These are phyloP conservation scores for Petrolisthes manimaculis DNA, from an alignment of 2,888 invertebrate species.

Conservation along the genomic window DNA sequence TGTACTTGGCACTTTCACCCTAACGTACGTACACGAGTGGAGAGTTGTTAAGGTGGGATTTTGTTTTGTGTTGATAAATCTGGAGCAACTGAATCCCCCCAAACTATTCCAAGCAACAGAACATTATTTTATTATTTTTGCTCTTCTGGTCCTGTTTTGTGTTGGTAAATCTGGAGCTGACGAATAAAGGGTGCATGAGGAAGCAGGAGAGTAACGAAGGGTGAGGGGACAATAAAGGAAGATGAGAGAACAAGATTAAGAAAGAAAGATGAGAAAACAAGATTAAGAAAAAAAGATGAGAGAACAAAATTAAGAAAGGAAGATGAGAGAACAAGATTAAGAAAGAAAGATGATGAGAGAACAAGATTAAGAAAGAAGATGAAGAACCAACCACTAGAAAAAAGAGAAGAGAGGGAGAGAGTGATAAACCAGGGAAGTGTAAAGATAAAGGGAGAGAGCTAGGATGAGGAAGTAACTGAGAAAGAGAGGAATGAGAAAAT, in stretches of 20 bases:
- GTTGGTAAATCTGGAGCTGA: too few relatives aligned
- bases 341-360: background rate
- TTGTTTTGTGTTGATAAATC: too few relatives aligned
- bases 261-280: background rate
- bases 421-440: background rate
- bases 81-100: too few relatives aligned
- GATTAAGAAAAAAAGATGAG: background rate
- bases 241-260: background rate
- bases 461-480: background rate
- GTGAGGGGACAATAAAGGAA: background rate
- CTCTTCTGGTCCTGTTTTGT: too few relatives aligned
- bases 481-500: background rate
- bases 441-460: background rate
- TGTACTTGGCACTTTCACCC: constrained; percentile 5
- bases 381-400: background rate
- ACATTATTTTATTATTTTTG: too few relatives aligned
- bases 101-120: too few relatives aligned
- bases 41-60: too few relatives aligned
- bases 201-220: background rate
- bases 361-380: background rate
- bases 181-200: background rate
- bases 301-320: background rate
- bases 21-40: background rate
- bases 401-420: background rate
- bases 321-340: background rate